Evolutionary conservation across 2,888 invertebrate species (phyloP).

Genomic region (Metallyticus violacea): DNA sequence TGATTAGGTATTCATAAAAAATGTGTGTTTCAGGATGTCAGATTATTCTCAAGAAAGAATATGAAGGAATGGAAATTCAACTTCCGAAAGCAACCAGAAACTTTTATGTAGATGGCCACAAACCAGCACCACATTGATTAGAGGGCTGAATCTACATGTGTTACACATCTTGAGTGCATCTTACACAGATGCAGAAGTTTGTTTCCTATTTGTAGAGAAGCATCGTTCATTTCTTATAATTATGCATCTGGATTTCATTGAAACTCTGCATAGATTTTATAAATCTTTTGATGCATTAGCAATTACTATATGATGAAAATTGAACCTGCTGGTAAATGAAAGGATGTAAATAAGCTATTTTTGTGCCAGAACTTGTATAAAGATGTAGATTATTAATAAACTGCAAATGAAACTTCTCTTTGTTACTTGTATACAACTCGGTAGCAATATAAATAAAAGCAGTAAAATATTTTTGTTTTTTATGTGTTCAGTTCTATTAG

Average conservation of each 20-base stretch:
- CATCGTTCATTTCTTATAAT: too few species aligned
- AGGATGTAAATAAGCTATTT: neutral
- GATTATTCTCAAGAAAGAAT: conserved; percentile 79
- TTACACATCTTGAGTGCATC: neutral
- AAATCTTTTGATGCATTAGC: neutral
- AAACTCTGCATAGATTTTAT: neutral
- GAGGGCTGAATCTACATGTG: neutral
- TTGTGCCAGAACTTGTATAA: neutral
- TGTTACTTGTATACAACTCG: too few species aligned
- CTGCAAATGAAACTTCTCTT: too few species aligned
- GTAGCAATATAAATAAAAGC: too few species aligned
- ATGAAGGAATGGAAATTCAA: conserved; percentile 80
- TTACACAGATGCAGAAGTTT: neutral
- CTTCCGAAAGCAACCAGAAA: conserved; percentile 89
- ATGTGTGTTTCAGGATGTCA: conserved; percentile 69
- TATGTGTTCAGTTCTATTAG: too few species aligned
- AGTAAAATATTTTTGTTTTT: too few species aligned
- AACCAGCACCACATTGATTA: conserved; percentile 84
- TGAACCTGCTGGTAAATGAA: neutral
- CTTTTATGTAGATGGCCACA: conserved; percentile 97
- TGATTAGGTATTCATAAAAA: too few species aligned
- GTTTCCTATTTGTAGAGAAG: neutral
- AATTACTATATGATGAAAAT: neutral
- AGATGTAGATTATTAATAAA: neutral
- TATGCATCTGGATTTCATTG: neutral